phyloP scores from a whole-genome alignment of 2,888 invertebrate species.

The Lacanobia oleracea region DNA sequence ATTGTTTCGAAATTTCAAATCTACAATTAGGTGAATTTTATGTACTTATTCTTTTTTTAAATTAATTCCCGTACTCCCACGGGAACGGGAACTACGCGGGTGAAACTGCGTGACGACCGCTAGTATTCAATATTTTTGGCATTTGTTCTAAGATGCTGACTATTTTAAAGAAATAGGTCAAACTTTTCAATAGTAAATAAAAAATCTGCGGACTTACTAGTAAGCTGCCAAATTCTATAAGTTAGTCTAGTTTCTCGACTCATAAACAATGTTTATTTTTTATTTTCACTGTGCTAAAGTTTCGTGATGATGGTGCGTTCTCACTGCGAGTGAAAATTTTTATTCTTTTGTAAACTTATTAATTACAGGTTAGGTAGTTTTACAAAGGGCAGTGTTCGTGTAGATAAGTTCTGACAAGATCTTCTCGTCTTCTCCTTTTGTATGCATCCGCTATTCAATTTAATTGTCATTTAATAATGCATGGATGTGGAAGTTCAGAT shows the following conservation, averaged over 20 bases:
- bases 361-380: not conserved
- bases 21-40: too few relatives aligned
- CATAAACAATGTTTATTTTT: constrained; percentile 4
- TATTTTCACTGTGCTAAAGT: not conserved
- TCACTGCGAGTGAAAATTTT: not conserved
- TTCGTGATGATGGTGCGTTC: not conserved
- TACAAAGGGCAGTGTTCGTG: not conserved
- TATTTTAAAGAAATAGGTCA: constrained; percentile 23
- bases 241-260: constrained; percentile 8
- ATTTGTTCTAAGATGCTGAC: not conserved
- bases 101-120: too few relatives aligned
- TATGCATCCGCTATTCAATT: too few relatives aligned
- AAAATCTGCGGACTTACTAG: constrained; percentile 5
- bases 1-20: too few relatives aligned
- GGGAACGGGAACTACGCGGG: too few relatives aligned
- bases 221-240: constrained; percentile 39
- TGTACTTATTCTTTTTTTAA: too few relatives aligned
- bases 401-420: not conserved
- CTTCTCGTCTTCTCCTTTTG: too few relatives aligned
- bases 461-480: too few relatives aligned
- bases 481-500: too few relatives aligned
- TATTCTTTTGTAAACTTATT: constrained; percentile 2
- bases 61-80: too few relatives aligned
- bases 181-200: constrained; percentile 12
- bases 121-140: constrained; percentile 19